Percentiles rank a stretch among this genome's conserved stretches.
phyloP scores from a whole-genome alignment of 2,888 invertebrate species.

The Drosophila eohydei region DNA sequence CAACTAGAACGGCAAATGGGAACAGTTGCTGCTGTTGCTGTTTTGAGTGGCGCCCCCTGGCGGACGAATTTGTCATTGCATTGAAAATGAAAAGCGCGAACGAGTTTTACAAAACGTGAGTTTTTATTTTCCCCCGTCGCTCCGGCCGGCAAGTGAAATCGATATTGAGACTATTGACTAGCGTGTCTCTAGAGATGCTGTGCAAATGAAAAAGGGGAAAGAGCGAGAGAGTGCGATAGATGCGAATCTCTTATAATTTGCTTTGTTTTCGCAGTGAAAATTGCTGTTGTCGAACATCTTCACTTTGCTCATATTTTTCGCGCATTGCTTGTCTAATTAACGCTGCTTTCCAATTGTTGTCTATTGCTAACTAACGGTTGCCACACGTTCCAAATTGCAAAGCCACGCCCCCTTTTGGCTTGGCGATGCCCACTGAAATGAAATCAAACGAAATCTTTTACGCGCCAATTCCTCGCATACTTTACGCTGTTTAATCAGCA shows the following conservation, averaged over 20 bases:
- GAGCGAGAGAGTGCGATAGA: background rate
- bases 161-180: conserved; percentile 64
- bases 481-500: conserved; percentile 71
- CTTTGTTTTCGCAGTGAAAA: conserved; percentile 69
- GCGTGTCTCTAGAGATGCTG: conserved; percentile 24
- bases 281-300: conserved; percentile 59
- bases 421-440: conserved; percentile 32
- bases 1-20: conserved; percentile 64
- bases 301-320: conserved; percentile 61
- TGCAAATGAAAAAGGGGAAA: too few relatives aligned
- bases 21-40: conserved; percentile 36
- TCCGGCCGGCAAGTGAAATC: conserved; percentile 63
- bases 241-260: conserved; percentile 49
- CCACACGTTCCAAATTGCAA: conserved; percentile 52
- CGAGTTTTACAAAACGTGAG: conserved; percentile 61
- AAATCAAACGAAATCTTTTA: conserved; percentile 75
- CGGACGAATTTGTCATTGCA: conserved; percentile 66
- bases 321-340: conserved; percentile 61
- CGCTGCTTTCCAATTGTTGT: conserved; percentile 75
- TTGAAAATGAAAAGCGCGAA: conserved; percentile 76
- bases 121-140: conserved; percentile 40
- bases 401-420: background rate
- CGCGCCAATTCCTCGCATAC: conserved; percentile 78
- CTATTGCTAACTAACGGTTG: conserved; percentile 19
- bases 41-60: conserved; percentile 53